Percentiles rank a stretch among this genome's conserved stretches.
phyloP scores from a whole-genome alignment of 2,797 vertebrate genomes.

The Philypnodon macrostomus region DNA sequence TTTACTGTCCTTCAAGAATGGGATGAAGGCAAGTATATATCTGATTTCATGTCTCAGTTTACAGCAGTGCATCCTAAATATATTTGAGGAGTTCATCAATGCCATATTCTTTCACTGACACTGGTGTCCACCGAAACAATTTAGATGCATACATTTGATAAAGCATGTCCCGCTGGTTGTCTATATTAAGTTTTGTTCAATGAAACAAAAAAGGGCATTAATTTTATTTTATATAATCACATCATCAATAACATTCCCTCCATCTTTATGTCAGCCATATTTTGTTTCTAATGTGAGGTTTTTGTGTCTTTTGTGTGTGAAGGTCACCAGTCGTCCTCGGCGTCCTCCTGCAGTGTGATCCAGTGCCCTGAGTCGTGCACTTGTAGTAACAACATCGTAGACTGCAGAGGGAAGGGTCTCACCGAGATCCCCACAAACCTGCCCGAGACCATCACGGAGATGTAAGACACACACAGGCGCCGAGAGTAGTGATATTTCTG shows the following conservation, averaged over 20 bases:
- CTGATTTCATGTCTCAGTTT: conserved; percentile 26
- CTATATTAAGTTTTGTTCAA: no score
- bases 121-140: no score
- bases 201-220: no score
- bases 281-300: conserved; percentile 26
- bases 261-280: conserved; percentile 8
- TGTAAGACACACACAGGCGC: conserved; percentile 74
- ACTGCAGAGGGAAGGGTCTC: conserved; percentile 94
- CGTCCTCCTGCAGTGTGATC: conserved; percentile 90
- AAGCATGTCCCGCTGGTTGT: no score
- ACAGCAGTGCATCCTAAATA: background rate
- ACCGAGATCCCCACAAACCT: conserved; percentile 95
- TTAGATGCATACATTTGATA: no score
- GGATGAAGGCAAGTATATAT: conserved; percentile 89
- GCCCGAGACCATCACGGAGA: conserved; percentile 97
- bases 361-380: conserved; percentile 93
- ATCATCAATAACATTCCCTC: background rate
- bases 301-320: conserved; percentile 51
- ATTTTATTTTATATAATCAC: no score
- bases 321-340: conserved; percentile 89
- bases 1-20: conserved; percentile 77
- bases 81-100: no score
- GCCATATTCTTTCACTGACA: no score
- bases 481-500: conserved; percentile 43
- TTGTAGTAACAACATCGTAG: conserved; percentile 98